phyloP scores from a whole-genome alignment of 2,797 vertebrate genomes.

The Danio albolineatus region DNA sequence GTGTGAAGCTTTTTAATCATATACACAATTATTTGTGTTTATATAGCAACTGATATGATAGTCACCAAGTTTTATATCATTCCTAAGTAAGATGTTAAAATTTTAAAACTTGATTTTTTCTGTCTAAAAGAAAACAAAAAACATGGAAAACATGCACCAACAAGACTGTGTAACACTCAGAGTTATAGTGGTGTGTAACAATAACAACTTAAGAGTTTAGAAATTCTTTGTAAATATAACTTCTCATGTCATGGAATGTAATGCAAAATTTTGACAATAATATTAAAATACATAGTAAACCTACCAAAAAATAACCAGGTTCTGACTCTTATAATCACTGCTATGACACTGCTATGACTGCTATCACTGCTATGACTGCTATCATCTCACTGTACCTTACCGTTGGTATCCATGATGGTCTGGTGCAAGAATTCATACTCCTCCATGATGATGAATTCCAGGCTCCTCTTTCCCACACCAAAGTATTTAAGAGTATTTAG shows the following conservation, averaged over 20 bases:
- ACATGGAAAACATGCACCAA: no score
- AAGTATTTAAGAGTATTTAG: constrained; percentile 73
- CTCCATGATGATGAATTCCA: constrained; percentile 68
- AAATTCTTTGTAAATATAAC: no score
- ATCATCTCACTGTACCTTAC: constrained; percentile 24
- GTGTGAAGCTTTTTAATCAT: neutral
- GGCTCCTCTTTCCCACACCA: constrained; percentile 67
- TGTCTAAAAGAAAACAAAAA: no score
- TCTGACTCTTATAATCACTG: neutral
- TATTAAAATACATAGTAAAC: neutral
- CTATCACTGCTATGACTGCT: neutral
- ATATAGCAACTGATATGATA: neutral
- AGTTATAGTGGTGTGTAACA: neutral
- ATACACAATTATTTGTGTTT: neutral
- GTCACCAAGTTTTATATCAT: no score
- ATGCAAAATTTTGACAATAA: neutral
- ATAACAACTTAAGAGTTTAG: neutral
- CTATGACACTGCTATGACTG: no score
- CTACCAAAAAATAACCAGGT: neutral
- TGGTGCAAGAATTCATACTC: constrained; percentile 59
- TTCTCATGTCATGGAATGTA: neutral
- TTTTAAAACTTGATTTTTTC: no score
- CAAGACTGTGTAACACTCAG: neutral
- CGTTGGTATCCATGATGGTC: constrained; percentile 49
- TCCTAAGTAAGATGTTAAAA: no score